Percentiles rank a stretch among this genome's conserved stretches.
These are phyloP conservation scores for Chloroclysta siterata DNA, from an alignment of 2,888 invertebrate genomes.

Conservation along the genomic window DNA sequence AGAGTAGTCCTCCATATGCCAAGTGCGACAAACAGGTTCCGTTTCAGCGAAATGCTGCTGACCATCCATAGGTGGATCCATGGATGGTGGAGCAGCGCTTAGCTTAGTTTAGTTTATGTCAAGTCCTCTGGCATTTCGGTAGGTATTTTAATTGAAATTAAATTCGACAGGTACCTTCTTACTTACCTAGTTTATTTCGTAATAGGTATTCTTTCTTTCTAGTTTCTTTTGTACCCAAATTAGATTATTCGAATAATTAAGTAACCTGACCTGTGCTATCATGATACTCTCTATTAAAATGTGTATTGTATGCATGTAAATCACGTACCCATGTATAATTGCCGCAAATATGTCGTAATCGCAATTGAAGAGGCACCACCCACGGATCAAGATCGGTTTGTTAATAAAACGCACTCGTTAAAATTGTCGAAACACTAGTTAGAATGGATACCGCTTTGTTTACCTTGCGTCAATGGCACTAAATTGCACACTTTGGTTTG, in stretches of 20 bases:
- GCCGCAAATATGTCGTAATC: slow-evolving; percentile 63
- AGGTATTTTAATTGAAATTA: too few relatives aligned
- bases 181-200: too few relatives aligned
- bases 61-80: too few relatives aligned
- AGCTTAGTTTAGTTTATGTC: too few relatives aligned
- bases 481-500: slow-evolving; percentile 2
- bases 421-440: slow-evolving; percentile 32
- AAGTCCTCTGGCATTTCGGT: too few relatives aligned
- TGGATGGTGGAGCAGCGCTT: too few relatives aligned
- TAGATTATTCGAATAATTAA: not conserved
- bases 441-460: slow-evolving; percentile 29
- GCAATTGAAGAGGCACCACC: slow-evolving; percentile 49
- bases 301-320: slow-evolving; percentile 21
- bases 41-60: too few relatives aligned
- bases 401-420: slow-evolving; percentile 45
- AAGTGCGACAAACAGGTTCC: too few relatives aligned
- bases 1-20: too few relatives aligned
- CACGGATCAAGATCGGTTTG: slow-evolving; percentile 50
- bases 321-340: slow-evolving; percentile 62
- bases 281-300: not conserved
- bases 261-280: too few relatives aligned
- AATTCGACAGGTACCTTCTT: too few relatives aligned
- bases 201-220: slow-evolving; percentile 41
- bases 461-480: slow-evolving; percentile 7
- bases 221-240: slow-evolving; percentile 49